Conservation (phyloP, 2,888 invertebrate genomes). For the Druceiella hillmani region DNA sequence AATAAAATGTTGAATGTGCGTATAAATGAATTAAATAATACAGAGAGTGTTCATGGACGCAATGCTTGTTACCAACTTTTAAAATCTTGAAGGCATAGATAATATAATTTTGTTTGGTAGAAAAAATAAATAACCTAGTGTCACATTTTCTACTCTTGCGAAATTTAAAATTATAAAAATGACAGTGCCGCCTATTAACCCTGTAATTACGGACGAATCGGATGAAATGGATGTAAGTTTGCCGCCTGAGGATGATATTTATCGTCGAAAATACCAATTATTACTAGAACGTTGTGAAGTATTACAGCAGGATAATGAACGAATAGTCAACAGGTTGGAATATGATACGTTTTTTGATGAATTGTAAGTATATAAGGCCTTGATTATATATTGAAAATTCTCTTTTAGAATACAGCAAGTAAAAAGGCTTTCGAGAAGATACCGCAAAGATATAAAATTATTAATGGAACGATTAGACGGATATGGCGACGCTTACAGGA, state of each 20-base stretch:
- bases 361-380: slow-evolving; percentile 22
- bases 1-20: too few species aligned
- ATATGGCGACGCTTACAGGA: slow-evolving; percentile 65
- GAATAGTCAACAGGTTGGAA: slow-evolving; percentile 59
- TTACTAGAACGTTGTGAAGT: slow-evolving; percentile 69
- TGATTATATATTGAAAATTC: slow-evolving; percentile 21
- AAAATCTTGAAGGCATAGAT: too few species aligned
- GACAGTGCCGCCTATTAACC: slow-evolving; percentile 51
- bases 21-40: too few species aligned
- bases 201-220: slow-evolving; percentile 45
- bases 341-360: slow-evolving; percentile 22
- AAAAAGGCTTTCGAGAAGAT: slow-evolving; percentile 61
- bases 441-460: slow-evolving; percentile 63
- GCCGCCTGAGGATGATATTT: slow-evolving; percentile 58
- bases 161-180: slow-evolving; percentile 52
- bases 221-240: slow-evolving; percentile 15
- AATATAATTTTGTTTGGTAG: too few species aligned
- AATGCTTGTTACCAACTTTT: too few species aligned
- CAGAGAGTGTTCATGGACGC: too few species aligned
- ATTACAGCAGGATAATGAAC: slow-evolving; percentile 72
- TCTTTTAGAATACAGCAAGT: slow-evolving; percentile 61
- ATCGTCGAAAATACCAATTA: slow-evolving; percentile 68
- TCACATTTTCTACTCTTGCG: too few species aligned
- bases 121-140: too few species aligned
- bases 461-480: slow-evolving; percentile 62